Conservation (phyloP, 2,797 vertebrate genomes). For the Pangasius djambal region DNA sequence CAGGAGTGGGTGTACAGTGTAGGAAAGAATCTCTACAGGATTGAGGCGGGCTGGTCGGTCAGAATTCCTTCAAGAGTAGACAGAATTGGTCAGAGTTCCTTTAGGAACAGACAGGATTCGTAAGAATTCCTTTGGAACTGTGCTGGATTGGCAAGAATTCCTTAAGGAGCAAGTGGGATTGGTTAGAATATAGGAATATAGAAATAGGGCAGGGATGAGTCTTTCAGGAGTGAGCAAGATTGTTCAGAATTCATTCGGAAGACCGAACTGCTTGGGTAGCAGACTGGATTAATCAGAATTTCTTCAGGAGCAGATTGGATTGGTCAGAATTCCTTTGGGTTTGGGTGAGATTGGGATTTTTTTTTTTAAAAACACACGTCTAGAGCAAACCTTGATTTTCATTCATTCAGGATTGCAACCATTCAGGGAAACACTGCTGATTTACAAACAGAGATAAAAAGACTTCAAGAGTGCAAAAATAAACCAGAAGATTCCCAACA, state of each 20-base stretch:
- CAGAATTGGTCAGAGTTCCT: background rate
- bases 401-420: background rate
- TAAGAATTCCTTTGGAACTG: background rate
- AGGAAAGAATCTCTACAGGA: background rate
- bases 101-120: background rate
- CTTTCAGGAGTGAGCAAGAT: background rate
- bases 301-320: background rate
- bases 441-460: background rate
- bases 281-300: background rate
- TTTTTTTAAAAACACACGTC: background rate
- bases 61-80: background rate
- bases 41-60: background rate
- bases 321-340: background rate
- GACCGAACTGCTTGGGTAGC: background rate
- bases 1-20: background rate
- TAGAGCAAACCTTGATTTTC: background rate
- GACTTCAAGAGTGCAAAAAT: background rate
- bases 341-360: background rate
- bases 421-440: conserved; percentile 18
- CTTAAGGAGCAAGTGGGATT: background rate
- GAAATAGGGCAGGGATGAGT: background rate
- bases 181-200: no score
- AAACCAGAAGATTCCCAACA: background rate
- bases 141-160: background rate
- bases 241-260: background rate